phyloP scores from a whole-genome alignment of 2,888 invertebrate genomes.

The Acleris laterana region DNA sequence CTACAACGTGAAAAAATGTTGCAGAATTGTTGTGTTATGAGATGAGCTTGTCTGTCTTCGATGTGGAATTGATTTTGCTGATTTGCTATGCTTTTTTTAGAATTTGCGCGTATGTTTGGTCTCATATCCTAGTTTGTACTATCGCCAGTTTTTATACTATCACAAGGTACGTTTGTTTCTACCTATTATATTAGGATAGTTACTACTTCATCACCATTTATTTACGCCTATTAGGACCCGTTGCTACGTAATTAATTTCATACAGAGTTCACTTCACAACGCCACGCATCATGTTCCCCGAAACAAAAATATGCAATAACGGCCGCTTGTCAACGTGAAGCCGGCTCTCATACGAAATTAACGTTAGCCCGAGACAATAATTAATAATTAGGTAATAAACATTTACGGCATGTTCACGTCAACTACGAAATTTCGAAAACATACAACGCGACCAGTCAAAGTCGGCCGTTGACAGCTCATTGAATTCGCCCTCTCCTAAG shows the following conservation, averaged over 20 bases:
- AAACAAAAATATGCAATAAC: constrained; percentile 11
- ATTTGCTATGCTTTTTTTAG: too few relatives aligned
- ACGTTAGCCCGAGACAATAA: constrained; percentile 60
- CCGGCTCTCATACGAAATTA: constrained; percentile 53
- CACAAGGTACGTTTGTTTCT: too few relatives aligned
- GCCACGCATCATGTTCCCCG: background rate
- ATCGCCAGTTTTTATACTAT: too few relatives aligned
- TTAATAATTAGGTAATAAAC: constrained; percentile 76
- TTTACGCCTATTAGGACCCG: too few relatives aligned
- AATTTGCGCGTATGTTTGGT: too few relatives aligned
- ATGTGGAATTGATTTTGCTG: too few relatives aligned
- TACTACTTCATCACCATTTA: too few relatives aligned
- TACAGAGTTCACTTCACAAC: too few relatives aligned
- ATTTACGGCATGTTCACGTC: constrained; percentile 68
- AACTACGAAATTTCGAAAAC: constrained; percentile 73
- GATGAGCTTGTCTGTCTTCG: background rate
- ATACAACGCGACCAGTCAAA: constrained; percentile 60
- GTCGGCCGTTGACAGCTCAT: constrained; percentile 61
- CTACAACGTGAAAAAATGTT: constrained; percentile 46
- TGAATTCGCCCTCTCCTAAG: constrained; percentile 56
- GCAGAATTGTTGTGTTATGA: constrained; percentile 14
- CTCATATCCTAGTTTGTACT: too few relatives aligned
- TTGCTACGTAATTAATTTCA: too few relatives aligned
- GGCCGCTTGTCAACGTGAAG: constrained; percentile 43
- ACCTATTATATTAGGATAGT: too few relatives aligned